Evolutionary conservation across 2,113 vertebrate species (phyloP), one percentile per base, ranked within the genome.

Genomic region (Gallinago undulata): DNA sequence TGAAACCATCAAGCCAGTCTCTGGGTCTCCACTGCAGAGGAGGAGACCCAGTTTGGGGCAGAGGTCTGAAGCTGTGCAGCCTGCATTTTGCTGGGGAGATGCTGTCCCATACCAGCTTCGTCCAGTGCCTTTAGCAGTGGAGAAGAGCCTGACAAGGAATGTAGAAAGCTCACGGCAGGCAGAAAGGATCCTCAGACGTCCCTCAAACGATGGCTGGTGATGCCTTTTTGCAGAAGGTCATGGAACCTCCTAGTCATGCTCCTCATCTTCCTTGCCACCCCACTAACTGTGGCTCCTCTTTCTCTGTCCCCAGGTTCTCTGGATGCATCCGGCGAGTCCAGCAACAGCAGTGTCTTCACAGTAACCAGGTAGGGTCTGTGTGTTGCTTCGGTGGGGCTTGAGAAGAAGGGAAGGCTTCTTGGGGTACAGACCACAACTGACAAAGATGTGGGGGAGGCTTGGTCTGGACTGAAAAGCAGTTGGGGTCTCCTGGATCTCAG

Each of bases 301-400:
- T 62, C 23, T 96, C 37, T 97, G 43, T 19, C 55, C 39, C 7
- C 66, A 98, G 98, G 96, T 77, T 97, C 98, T 89, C 93, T 99
- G 56, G 98, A 98, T 66, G 98, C 96, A 1, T 98, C 99, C 0
- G 97, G 99, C 55, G 98, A 99, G 55, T 98, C 98, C 27, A 98
- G 98, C 86, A 91, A 97, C 73, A 97, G 98, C 87, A 97, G 97
- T 25, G 98, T 99, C 97, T 99, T 99, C 89, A 94, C 98, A 33
- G 97, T 98, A 45, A 93, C 96, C 85, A 97, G 98, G 99, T 99
- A 96, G 30, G 93, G 80, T 73, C 30, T 66, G 16, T 62, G 47
- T 8, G 13, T 57, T 60, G 30, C 55, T 95, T 84, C 47, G 55
- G 22, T 67, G n/a, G 9, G 31, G 6, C 68, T 87, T 87, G 64